Base-by-base conservation (phyloP, 1,140 invertebrate genomes). In the Ephestia elutella region DNA sequence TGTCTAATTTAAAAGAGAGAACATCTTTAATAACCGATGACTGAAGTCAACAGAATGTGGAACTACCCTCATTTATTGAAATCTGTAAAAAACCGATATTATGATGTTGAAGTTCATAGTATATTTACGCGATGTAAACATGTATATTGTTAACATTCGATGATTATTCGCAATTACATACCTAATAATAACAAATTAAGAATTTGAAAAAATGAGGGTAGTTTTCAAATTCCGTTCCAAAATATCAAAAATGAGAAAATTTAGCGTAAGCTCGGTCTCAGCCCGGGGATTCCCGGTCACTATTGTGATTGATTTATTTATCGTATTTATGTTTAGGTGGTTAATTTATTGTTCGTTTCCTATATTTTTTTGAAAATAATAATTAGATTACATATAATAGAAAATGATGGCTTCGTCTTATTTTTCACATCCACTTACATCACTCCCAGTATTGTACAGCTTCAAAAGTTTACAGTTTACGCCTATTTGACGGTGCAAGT, bases 331-430 rank as follows among this genome's bases (percentile, higher is more conserved):
- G 70, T 80, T 80, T 76, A 76, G 71, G 68, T 66, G 68, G 68
- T 75, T 83, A 80, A 81, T 72, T 83, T 83, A 83, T 83, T 83
- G 77, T 83, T 81, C 61, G 70, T 83, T 78, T 78, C 71, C 72
- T 79, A 79, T 80, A 78, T 75, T 80, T 82, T 81, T 83, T 81
- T 71, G 72, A 76, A 78, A 80, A 80, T 80, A 80, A 78, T 80
- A 80, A 82, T 71, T 83, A 83, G 78, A 80, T 70, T 83, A 44
- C 38, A 44, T 44, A 74, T 71, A 71, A 78, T 77, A 75, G 69
- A 71, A 56, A 50, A 50, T 21, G 18, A 50, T 50, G 13, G 17
- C 25, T 59, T 63, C 30, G 48, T 58, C 59, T 63, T 44, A 44
- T 44, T 44, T 44, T 25, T 25, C 21, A 2, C 7, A 25, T 25